Evolutionary conservation across 2,888 invertebrate genomes (phyloP).

Genomic region (Uropetala carovei): DNA sequence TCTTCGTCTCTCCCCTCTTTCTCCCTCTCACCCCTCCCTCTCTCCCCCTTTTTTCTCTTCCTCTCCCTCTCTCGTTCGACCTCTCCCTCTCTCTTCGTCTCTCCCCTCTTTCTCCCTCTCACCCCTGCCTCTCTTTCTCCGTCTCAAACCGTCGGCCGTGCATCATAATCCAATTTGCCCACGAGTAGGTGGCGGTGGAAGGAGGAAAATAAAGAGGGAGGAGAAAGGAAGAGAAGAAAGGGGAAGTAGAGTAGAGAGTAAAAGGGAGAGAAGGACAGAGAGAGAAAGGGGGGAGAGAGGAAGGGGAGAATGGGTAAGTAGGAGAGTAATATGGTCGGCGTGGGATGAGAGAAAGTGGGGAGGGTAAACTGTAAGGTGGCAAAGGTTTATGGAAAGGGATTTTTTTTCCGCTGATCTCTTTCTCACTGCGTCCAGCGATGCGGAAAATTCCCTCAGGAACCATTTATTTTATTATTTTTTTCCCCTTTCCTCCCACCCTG

Average conservation of each 20-base stretch:
- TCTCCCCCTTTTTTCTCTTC: too few species aligned
- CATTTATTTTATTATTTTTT: constrained; percentile 27
- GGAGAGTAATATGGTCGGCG: too few species aligned
- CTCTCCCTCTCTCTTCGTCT: neutral
- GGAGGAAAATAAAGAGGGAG: neutral
- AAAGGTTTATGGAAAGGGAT: constrained; percentile 4
- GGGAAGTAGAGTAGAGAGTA: neutral
- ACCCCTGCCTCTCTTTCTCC: neutral
- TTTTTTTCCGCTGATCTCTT: neutral
- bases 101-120: neutral
- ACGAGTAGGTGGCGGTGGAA: too few species aligned
- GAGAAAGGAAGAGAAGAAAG: neutral
- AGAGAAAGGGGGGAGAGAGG: neutral
- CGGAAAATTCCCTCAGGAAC: constrained; percentile 28
- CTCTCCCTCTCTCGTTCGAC: neutral
- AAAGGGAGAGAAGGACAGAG: neutral
- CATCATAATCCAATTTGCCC: neutral
- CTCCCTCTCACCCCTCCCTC: neutral
- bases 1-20: neutral
- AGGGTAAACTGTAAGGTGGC: neutral
- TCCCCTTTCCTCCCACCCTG: neutral
- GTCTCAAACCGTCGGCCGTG: neutral
- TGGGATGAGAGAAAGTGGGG: neutral
- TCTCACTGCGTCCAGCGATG: neutral
- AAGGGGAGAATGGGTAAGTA: too few species aligned